phyloP scores from a whole-genome alignment of 2,113 vertebrate species.

The Equus przewalskii region DNA sequence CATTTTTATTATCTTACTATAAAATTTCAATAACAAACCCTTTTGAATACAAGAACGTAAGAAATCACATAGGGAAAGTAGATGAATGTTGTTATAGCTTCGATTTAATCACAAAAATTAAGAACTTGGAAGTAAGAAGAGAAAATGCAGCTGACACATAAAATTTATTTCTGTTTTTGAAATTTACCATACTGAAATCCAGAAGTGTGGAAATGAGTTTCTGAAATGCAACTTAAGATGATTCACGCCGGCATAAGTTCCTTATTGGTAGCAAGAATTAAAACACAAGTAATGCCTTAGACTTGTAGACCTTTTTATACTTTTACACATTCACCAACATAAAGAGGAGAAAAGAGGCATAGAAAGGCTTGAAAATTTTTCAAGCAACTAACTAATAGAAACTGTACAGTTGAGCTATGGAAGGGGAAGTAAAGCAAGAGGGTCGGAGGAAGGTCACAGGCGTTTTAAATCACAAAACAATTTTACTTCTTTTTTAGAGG shows the following conservation, averaged over 20 bases:
- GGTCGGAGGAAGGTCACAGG: background rate
- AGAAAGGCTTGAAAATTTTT: background rate
- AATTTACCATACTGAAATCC: slow-evolving; percentile 58
- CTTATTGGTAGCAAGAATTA: background rate
- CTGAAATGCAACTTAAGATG: background rate
- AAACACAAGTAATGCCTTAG: background rate
- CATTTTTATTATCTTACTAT: background rate
- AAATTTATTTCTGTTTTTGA: background rate
- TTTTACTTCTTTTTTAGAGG: background rate
- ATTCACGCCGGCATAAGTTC: background rate
- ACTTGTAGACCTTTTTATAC: background rate
- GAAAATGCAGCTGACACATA: background rate
- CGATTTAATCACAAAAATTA: background rate
- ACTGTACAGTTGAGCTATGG: background rate
- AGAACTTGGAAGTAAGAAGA: background rate
- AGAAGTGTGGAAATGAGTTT: slow-evolving; percentile 59
- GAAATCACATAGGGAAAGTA: background rate
- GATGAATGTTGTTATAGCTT: background rate
- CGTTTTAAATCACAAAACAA: background rate
- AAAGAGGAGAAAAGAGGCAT: background rate
- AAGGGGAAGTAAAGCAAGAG: background rate
- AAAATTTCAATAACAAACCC: background rate
- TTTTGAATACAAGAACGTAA: background rate
- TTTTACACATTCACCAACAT: background rate
- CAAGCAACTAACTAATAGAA: background rate